Evolutionary conservation across 2,888 invertebrate species (phyloP).

Genomic region (Acanthosepion esculentum): DNA sequence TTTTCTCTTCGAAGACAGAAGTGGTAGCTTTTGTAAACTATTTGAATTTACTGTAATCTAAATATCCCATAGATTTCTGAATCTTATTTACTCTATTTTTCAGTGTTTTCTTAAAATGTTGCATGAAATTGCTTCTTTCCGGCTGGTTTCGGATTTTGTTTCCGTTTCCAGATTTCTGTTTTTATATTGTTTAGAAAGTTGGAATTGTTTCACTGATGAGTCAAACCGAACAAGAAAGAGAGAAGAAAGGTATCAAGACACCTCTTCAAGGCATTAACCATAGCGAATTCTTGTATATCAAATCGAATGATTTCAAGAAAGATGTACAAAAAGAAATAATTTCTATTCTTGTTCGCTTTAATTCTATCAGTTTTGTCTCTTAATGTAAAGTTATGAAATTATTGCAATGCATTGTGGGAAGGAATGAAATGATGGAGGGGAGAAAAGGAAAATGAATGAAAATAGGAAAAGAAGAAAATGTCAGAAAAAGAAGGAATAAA

Average conservation of each 20-base stretch:
- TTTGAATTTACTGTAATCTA: too few relatives aligned
- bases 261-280: neutral
- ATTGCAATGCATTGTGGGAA: neutral
- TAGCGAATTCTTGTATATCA: neutral
- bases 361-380: neutral
- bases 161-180: neutral
- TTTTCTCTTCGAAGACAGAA: too few relatives aligned
- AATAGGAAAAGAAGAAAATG: neutral
- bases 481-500: neutral
- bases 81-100: too few relatives aligned
- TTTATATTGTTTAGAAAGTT: neutral
- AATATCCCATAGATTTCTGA: too few relatives aligned
- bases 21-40: too few relatives aligned
- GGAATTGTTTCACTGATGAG: neutral
- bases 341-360: neutral
- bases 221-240: neutral
- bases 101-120: neutral
- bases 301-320: neutral
- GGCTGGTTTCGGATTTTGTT: neutral
- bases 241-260: neutral
- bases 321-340: constrained; percentile 14
- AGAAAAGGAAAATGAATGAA: too few relatives aligned
- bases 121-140: neutral
- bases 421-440: too few relatives aligned
- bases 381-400: constrained; percentile 1